phyloP scores from a whole-genome alignment of 1,140 invertebrate species.

The Patella vulgata region DNA sequence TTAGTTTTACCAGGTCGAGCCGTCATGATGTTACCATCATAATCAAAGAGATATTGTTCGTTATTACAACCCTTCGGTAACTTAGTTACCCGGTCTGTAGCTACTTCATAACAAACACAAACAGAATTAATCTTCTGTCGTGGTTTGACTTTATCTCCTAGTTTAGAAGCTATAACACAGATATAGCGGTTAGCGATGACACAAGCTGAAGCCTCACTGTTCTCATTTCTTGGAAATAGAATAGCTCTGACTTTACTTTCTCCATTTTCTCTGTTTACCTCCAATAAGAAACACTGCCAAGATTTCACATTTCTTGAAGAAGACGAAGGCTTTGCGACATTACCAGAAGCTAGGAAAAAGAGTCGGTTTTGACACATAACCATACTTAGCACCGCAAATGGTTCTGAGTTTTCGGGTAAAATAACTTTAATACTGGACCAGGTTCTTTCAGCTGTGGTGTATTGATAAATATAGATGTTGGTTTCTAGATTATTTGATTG shows the following conservation, averaged over 20 bases:
- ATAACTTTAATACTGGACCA: slow-evolving; percentile 36
- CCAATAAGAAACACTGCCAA: slow-evolving; percentile 35
- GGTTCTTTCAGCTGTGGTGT: slow-evolving; percentile 23
- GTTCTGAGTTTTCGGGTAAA: slow-evolving; percentile 28
- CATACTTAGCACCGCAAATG: slow-evolving; percentile 34
- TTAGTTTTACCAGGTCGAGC: slow-evolving; percentile 41
- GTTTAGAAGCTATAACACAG: slow-evolving; percentile 46
- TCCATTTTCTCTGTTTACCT: slow-evolving; percentile 27
- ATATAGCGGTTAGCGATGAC: slow-evolving; percentile 31
- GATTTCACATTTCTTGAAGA: neutral
- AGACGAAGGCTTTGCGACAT: slow-evolving; percentile 2
- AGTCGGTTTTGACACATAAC: slow-evolving; percentile 30
- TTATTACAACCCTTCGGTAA: slow-evolving; percentile 29
- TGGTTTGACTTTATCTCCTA: slow-evolving; percentile 16
- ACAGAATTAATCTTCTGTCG: slow-evolving; percentile 20
- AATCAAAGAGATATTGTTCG: slow-evolving; percentile 35
- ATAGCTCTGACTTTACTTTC: slow-evolving; percentile 30
- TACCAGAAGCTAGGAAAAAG: slow-evolving; percentile 36
- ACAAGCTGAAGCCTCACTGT: slow-evolving; percentile 31
- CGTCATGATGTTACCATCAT: slow-evolving; percentile 35
- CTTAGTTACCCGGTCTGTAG: slow-evolving; percentile 21
- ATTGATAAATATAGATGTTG: slow-evolving; percentile 31
- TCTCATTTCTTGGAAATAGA: slow-evolving; percentile 36
- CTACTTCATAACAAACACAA: slow-evolving; percentile 30
- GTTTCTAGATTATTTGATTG: slow-evolving; percentile 23